Percentiles rank a stretch among this genome's conserved stretches.
Evolutionary conservation across 2,888 invertebrate species (phyloP).

Genomic region (Netelia inedita): DNA sequence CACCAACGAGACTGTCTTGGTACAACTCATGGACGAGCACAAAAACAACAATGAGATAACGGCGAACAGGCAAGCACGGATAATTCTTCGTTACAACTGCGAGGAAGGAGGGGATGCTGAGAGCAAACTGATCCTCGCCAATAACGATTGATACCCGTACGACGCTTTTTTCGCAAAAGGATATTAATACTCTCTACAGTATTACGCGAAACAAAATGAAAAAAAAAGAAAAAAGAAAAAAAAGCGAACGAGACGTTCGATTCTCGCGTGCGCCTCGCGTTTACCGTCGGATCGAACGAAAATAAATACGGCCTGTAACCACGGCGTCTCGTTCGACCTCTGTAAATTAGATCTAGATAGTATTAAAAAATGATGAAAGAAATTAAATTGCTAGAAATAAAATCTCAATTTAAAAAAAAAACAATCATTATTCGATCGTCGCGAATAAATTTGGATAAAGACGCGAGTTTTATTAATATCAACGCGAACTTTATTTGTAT

Average conservation of each 20-base stretch:
- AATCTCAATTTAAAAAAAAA: too few relatives aligned
- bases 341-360: too few relatives aligned
- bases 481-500: too few relatives aligned
- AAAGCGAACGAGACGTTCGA: background rate
- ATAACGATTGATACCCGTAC: constrained; percentile 43
- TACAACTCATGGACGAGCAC: constrained; percentile 62
- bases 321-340: too few relatives aligned
- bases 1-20: constrained; percentile 58
- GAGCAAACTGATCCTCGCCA: constrained; percentile 50
- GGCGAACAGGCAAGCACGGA: constrained; percentile 46
- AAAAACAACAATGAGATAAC: constrained; percentile 58
- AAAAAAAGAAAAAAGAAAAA: background rate
- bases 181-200: constrained; percentile 28
- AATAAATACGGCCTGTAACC: too few relatives aligned
- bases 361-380: too few relatives aligned
- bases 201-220: constrained; percentile 22
- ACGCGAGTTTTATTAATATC: too few relatives aligned
- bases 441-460: too few relatives aligned
- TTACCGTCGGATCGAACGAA: too few relatives aligned
- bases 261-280: too few relatives aligned
- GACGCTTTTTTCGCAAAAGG: background rate
- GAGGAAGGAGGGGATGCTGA: constrained; percentile 51
- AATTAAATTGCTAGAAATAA: too few relatives aligned
- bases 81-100: constrained; percentile 61
- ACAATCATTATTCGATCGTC: too few relatives aligned